These are phyloP conservation scores for Lepidonotus clava DNA, from an alignment of 2,888 invertebrate species.

Conservation along the genomic window DNA sequence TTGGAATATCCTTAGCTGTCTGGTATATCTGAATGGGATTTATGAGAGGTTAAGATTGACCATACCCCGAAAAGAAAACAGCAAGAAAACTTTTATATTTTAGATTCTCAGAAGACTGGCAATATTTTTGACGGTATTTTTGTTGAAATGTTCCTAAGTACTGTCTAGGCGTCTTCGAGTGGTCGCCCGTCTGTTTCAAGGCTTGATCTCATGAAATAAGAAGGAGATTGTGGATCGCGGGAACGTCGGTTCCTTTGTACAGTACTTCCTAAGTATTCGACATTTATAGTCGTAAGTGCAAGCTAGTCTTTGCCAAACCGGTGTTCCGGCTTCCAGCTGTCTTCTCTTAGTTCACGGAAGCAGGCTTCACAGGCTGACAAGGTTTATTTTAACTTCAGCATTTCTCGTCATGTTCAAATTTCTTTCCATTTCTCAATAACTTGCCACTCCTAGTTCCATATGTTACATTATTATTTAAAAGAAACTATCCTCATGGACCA, in stretches of 20 bases:
- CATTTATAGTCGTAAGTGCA: constrained; percentile 11
- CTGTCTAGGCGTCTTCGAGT: background rate
- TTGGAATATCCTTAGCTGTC: background rate
- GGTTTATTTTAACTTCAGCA: constrained; percentile 8
- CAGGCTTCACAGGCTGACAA: background rate
- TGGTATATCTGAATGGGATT: no score
- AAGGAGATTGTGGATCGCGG: background rate
- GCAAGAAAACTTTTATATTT: background rate
- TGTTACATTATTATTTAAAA: constrained; percentile 13
- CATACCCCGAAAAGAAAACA: background rate
- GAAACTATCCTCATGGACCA: background rate
- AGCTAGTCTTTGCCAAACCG: constrained; percentile 27
- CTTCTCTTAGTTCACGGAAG: background rate
- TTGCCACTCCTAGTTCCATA: constrained; percentile 7
- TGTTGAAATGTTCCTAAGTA: background rate
- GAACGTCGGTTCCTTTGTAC: constrained; percentile 32
- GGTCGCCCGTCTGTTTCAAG: background rate
- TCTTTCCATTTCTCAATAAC: constrained; percentile 8
- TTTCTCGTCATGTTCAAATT: background rate
- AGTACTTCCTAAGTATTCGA: constrained; percentile 16
- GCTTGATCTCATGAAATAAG: background rate
- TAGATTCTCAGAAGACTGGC: constrained; percentile 1
- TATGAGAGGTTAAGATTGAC: background rate
- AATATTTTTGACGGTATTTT: constrained; percentile 34
- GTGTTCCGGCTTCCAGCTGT: background rate